A percentile compares a stretch with the other conserved stretches of the same genome.
Evolutionary conservation across 2,113 vertebrate species (phyloP).

Genomic region (Prochilodus magdalenae): DNA sequence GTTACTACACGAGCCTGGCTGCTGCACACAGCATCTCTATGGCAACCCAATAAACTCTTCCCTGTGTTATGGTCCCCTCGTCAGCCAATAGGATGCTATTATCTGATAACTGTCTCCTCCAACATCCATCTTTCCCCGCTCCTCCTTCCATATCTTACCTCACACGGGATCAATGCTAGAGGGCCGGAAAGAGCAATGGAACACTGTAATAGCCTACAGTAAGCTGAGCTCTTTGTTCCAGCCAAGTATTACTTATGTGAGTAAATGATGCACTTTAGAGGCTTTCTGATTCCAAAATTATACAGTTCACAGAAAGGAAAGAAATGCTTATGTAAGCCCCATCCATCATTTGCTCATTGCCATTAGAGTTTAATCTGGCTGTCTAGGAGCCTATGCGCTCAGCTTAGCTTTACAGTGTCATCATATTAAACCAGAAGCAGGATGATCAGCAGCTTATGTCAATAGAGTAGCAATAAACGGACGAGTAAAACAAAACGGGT

Average conservation of each 20-base stretch:
- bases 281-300: conserved; percentile 5
- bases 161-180: not conserved
- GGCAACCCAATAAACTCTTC: conserved; percentile 81
- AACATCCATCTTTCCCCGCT: conserved; percentile 43
- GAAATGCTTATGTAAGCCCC: not conserved
- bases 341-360: not conserved
- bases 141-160: conserved; percentile 27
- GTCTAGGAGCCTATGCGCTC: not conserved
- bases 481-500: not conserved
- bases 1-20: conserved; percentile 56
- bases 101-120: conserved; percentile 39
- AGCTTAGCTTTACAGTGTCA: not conserved
- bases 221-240: not conserved
- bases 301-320: not conserved
- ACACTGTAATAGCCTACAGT: not conserved
- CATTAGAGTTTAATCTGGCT: not conserved
- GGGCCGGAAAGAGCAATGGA: not conserved
- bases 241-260: not conserved
- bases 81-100: conserved; percentile 59
- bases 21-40: conserved; percentile 74
- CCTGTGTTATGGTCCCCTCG: conserved; percentile 77
- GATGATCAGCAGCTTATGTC: not conserved
- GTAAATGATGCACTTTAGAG: not conserved
- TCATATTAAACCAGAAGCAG: not conserved
- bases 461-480: not conserved